These are phyloP conservation scores for Goniozus legneri DNA, from an alignment of 1,140 invertebrate genomes.

Conservation along the genomic window DNA sequence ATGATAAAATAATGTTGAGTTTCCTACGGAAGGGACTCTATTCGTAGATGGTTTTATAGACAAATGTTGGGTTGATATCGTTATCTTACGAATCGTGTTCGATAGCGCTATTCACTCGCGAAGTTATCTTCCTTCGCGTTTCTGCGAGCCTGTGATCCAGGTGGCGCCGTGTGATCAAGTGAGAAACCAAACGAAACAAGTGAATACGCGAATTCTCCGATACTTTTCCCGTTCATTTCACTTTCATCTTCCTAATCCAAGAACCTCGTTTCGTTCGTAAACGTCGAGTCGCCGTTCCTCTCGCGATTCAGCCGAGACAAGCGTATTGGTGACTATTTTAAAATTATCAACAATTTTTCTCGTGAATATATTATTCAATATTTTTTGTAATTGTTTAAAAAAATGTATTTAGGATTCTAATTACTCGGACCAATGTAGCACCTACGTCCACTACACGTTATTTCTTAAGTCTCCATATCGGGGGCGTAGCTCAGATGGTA, in stretches of 20 bases:
- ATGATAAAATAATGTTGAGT: too few species aligned
- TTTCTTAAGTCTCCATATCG: too few species aligned
- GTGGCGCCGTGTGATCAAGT: constrained; percentile 22
- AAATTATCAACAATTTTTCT: neutral
- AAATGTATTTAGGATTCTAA: too few species aligned
- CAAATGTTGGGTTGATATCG: too few species aligned
- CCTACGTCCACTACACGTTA: too few species aligned
- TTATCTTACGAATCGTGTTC: too few species aligned
- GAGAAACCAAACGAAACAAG: constrained; percentile 14
- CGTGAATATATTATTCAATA: neutral
- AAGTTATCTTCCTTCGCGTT: constrained; percentile 8
- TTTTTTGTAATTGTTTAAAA: neutral
- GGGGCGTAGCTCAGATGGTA: constrained; percentile 82
- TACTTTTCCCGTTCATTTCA: too few species aligned
- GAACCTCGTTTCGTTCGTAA: neutral
- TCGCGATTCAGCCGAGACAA: neutral
- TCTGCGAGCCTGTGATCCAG: constrained; percentile 13
- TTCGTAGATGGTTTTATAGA: too few species aligned
- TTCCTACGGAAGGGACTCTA: too few species aligned
- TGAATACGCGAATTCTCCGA: neutral
- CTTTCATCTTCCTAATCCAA: neutral
- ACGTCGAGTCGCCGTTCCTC: neutral
- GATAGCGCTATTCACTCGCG: too few species aligned
- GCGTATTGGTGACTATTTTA: too few species aligned
- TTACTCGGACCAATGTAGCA: too few species aligned